Base-by-base conservation (phyloP, 2,888 invertebrate species). In the Hipparchia sbordonii region DNA sequence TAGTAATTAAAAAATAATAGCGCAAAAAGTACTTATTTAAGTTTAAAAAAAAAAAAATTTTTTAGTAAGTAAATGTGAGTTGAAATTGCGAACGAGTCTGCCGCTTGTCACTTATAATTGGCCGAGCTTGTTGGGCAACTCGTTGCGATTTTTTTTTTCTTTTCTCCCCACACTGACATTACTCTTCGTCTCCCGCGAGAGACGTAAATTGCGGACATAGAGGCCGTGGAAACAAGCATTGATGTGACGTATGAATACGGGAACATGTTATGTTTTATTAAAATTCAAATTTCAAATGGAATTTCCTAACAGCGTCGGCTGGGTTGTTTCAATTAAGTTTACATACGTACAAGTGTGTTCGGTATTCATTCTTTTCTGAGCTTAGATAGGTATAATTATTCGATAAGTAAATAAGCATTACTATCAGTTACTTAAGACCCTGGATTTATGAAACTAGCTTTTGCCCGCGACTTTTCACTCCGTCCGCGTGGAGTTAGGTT, bases 41-140 rank as follows among this genome's bases (percentile, higher is more conserved):
- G 63, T 51, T 23, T 61, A 13, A 54, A 79, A 65, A 57, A 72
- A 72, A 75, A 73, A 71, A 67, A 71, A 54, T 73, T 70, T 73
- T 71, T 73, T 74, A 65, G 74, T 48, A 59, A 62, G 75, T 48
- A 59, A 74, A 79, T 82, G 86, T 84, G 86, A 85, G 87, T 86
- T 89, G 85, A 88, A 89, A 89, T 88, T 89, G 87, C 87, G 85
- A 88, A 86, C 87, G 87, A 88, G 88, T 87, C 86, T 88, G 88
- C 85, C 85, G 87, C 90, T 88, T 90, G 93, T 94, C 93, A 92
- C 88, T 91, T 93, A 92, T 94, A 94, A 94, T 94, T 94, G 93
- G 93, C 90, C 91, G 91, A 92, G 91, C 92, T 92, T 92, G 93
- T 93, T 91, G 90, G 88, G 84, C 85, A 86, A 86, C 83, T 89